Percentiles rank a stretch among this genome's conserved stretches.
Evolutionary conservation across 2,888 invertebrate species (phyloP).

Genomic region (Zonitis immaculata): DNA sequence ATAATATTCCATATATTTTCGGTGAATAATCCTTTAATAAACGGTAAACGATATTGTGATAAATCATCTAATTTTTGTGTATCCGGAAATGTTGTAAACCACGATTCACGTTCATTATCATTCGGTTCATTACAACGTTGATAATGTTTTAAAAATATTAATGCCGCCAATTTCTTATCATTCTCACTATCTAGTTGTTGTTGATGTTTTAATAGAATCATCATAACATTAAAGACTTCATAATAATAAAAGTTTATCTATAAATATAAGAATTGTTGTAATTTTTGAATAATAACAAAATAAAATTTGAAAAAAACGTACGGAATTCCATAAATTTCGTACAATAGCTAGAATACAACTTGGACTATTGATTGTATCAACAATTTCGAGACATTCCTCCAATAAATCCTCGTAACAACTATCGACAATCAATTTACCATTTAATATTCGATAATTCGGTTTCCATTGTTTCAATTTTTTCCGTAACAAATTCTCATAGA

Average conservation of each 20-base stretch:
- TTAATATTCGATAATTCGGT: constrained; percentile 40
- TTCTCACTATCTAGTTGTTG: constrained; percentile 1
- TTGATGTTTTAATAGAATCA: constrained; percentile 36
- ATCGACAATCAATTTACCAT: constrained; percentile 29
- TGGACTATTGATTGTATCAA: constrained; percentile 19
- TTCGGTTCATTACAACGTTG: constrained; percentile 45
- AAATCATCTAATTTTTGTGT: constrained; percentile 46
- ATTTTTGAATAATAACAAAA: neutral
- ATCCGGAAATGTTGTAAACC: constrained; percentile 45
- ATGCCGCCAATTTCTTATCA: constrained; percentile 23
- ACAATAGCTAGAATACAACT: neutral
- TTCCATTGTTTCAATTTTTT: constrained; percentile 46
- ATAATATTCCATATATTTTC: constrained; percentile 49
- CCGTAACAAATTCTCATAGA: constrained; percentile 24
- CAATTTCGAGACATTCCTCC: constrained; percentile 39
- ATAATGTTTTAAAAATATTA: constrained; percentile 42
- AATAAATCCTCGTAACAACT: constrained; percentile 36
- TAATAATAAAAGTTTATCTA: constrained; percentile 53
- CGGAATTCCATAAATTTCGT: neutral
- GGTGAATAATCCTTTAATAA: constrained; percentile 39
- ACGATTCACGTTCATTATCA: constrained; percentile 49
- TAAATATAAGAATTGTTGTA: constrained; percentile 13
- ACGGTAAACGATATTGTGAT: constrained; percentile 53
- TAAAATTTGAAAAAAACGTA: too few relatives aligned
- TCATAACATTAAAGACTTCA: constrained; percentile 50